These are phyloP conservation scores for Aspidiotus destructor DNA, from an alignment of 2,888 invertebrate species.

Conservation along the genomic window DNA sequence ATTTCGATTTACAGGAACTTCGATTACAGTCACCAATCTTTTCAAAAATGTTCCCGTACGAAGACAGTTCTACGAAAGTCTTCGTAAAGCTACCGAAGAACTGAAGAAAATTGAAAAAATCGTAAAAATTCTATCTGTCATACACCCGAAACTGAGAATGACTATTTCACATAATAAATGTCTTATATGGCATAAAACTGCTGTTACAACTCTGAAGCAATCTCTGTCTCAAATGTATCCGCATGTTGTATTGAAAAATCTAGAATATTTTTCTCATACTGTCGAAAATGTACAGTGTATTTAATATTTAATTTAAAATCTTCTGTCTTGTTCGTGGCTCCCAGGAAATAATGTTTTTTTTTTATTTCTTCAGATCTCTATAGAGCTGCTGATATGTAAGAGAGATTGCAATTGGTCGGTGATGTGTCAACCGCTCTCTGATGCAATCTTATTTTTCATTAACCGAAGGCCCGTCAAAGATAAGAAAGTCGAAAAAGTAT, in stretches of 20 bases:
- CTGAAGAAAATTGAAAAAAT: conserved; percentile 47
- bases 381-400: conserved; percentile 41
- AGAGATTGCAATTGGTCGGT: conserved; percentile 39
- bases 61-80: conserved; percentile 45
- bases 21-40: conserved; percentile 45
- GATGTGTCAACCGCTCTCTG: conserved; percentile 35
- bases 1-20: conserved; percentile 45
- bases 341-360: not conserved
- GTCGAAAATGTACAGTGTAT: conserved; percentile 38
- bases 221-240: conserved; percentile 34
- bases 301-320: conserved; percentile 2
- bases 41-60: conserved; percentile 52
- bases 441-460: conserved; percentile 43
- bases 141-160: conserved; percentile 46
- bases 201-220: conserved; percentile 40
- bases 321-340: not conserved
- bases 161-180: conserved; percentile 45
- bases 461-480: conserved; percentile 49
- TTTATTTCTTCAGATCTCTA: conserved; percentile 37
- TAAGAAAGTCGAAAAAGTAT: conserved; percentile 50
- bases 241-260: conserved; percentile 29
- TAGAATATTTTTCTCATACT: conserved; percentile 39
- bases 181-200: conserved; percentile 46
- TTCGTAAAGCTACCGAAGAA: conserved; percentile 46
- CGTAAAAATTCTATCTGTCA: conserved; percentile 46